These are phyloP conservation scores for Danionella cerebrum DNA, from an alignment of 2,113 vertebrate species.

Conservation along the genomic window DNA sequence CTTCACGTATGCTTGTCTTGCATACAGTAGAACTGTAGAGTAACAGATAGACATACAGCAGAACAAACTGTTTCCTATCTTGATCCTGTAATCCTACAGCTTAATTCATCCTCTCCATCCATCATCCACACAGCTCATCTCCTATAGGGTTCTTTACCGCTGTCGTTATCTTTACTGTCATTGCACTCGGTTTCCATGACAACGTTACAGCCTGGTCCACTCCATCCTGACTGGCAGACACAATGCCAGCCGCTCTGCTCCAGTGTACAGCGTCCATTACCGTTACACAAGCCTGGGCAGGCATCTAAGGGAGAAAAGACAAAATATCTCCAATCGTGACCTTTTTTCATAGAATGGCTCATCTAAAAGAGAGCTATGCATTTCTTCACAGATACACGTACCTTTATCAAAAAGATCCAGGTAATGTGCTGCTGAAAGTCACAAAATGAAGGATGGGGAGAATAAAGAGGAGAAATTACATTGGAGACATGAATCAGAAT, in stretches of 20 bases:
- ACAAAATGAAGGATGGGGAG: conserved; percentile 5
- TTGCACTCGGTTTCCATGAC: conserved; percentile 98
- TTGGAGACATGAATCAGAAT: background rate
- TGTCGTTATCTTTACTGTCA: conserved; percentile 92
- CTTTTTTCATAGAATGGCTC: background rate
- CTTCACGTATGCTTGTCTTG: no score
- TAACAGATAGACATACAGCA: no score
- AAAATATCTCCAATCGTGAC: background rate
- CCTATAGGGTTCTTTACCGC: conserved; percentile 69
- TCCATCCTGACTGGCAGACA: conserved; percentile 96
- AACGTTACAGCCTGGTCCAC: conserved; percentile 85
- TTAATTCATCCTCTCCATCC: background rate
- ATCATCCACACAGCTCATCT: background rate
- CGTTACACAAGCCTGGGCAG: conserved; percentile 92
- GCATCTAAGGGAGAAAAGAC: conserved; percentile 69
- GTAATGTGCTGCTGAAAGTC: conserved; percentile 57
- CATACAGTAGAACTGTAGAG: no score
- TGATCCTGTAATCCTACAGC: background rate
- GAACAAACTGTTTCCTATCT: no score
- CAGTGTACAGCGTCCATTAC: conserved; percentile 92
- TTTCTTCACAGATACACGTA: conserved; percentile 29
- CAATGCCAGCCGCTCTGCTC: conserved; percentile 98
- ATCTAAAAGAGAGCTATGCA: background rate
- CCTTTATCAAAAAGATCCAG: conserved; percentile 70
- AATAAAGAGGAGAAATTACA: conserved; percentile 13